Evolutionary conservation across 2,888 invertebrate genomes (phyloP), one percentile per base, ranked within the genome.

Genomic region (Molorchus minor): DNA sequence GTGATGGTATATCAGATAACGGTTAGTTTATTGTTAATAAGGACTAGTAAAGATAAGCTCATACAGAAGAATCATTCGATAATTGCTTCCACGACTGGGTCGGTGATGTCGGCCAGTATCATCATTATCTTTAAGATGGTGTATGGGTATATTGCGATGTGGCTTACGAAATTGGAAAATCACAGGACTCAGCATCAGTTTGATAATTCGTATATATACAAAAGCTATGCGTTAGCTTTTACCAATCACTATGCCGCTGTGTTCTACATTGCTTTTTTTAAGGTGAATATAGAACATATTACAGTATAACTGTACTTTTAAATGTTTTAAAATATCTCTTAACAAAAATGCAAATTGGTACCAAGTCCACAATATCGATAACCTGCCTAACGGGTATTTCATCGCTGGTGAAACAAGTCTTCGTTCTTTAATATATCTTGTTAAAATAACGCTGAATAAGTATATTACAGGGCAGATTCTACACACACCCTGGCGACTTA

Each of bases 401-500:
- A n/a, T n/a, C n/a, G n/a, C n/a, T n/a, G n/a, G n/a, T n/a, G n/a
- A n/a, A n/a, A n/a, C n/a, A 38, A 3, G 4, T 15, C 15, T 15
- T 15, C 38, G 15, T 1, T 8, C 38, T 13, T 1, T 2, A 10
- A 2, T 4, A 5, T 15, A 16, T 7, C 10, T 38, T 38, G 5
- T 0, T 7, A 2, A 15, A 16, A 2, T 29, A n/a, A 40, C 36
- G 19, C 35, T 8, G 5, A 29, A 38, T 7, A 16, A 49, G 35
- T 15, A 29, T 35, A 25, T 76, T 73, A 51, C 64, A 83, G 82
- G 82, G 82, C 12, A 77, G 77, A 45, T 81, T 83, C 67, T 82
- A 76, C 60, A 80, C 80, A 0, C 76, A 82, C 70, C 84, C 84
- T 0, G 81, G 82, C 1, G 81, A 82, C 55, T 40, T 67, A 1